These are phyloP conservation scores for Bathynomus jamesi DNA, from an alignment of 1,140 invertebrate genomes.

Conservation along the genomic window DNA sequence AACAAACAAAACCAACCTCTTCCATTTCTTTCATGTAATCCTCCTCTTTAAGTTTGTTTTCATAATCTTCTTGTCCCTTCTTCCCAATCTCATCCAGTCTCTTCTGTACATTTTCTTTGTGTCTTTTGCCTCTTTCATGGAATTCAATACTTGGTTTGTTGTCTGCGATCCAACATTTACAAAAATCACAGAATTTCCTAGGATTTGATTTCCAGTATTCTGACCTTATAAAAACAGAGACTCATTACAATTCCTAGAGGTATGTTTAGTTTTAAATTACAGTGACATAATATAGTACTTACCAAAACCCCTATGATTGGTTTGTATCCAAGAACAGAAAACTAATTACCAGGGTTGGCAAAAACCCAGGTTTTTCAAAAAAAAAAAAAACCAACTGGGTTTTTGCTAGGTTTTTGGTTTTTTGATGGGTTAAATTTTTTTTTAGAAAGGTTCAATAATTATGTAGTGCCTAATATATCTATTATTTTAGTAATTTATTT, in stretches of 20 bases:
- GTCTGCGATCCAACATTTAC: constrained; percentile 96
- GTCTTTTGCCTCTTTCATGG: constrained; percentile 86
- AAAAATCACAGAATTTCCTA: constrained; percentile 92
- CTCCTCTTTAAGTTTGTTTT: constrained; percentile 62
- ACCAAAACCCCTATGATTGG: no score
- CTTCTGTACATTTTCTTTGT: constrained; percentile 88
- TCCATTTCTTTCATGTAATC: constrained; percentile 81
- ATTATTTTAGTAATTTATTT: no score
- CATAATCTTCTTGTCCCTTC: constrained; percentile 70
- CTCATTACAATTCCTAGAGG: neutral
- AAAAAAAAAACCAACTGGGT: no score
- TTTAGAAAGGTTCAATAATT: no score
- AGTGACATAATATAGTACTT: neutral
- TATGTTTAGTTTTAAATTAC: neutral
- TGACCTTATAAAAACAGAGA: constrained; percentile 50
- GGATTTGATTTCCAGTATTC: constrained; percentile 96
- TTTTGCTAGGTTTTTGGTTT: no score
- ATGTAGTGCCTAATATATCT: no score
- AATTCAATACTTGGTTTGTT: constrained; percentile 94
- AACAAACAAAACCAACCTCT: constrained; percentile 46
- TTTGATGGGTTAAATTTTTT: no score
- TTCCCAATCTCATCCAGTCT: constrained; percentile 74
- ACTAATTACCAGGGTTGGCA: no score
- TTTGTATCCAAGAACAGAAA: no score
- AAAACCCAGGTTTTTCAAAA: no score